A percentile compares a stretch with the other conserved stretches of the same genome.
These are phyloP conservation scores for Acanthaster planci DNA, from an alignment of 35 echinoderm and acorn worm genomes.

Conservation along the genomic window DNA sequence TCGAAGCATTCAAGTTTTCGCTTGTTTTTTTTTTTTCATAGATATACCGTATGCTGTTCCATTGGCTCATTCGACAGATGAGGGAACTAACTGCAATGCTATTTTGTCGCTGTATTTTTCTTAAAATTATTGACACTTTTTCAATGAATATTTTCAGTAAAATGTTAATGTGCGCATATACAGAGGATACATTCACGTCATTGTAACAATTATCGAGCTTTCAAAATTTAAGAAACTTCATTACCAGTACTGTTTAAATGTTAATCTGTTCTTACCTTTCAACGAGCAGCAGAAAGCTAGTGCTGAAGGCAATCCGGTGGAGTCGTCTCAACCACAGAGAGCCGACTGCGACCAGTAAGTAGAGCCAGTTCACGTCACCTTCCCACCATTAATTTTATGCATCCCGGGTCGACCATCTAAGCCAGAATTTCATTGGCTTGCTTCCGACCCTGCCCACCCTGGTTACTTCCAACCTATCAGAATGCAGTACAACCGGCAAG, in stretches of 20 bases:
- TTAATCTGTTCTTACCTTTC: not conserved
- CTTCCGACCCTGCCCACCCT: slow-evolving; percentile 33
- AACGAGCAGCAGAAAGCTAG: not conserved
- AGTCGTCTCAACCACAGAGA: slow-evolving; percentile 35
- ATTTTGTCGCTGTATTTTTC: no score
- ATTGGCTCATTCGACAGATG: no score
- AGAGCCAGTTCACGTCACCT: not conserved
- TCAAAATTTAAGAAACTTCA: no score
- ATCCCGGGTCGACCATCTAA: not conserved
- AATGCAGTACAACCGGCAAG: not conserved
- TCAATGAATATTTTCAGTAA: no score
- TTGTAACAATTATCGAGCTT: no score
- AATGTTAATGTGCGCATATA: no score
- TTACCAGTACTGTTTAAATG: not conserved
- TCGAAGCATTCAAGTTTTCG: no score
- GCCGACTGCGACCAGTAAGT: slow-evolving; percentile 23
- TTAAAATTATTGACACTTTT: no score
- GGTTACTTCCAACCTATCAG: slow-evolving; percentile 65
- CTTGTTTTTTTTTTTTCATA: no score
- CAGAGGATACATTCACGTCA: no score
- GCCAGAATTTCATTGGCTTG: slow-evolving; percentile 27
- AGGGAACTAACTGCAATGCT: no score
- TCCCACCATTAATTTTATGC: slow-evolving; percentile 2
- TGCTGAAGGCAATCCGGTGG: slow-evolving; percentile 4
- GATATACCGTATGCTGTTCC: no score